phyloP scores from a whole-genome alignment of 1,140 invertebrate species.

The Magallana gigas region DNA sequence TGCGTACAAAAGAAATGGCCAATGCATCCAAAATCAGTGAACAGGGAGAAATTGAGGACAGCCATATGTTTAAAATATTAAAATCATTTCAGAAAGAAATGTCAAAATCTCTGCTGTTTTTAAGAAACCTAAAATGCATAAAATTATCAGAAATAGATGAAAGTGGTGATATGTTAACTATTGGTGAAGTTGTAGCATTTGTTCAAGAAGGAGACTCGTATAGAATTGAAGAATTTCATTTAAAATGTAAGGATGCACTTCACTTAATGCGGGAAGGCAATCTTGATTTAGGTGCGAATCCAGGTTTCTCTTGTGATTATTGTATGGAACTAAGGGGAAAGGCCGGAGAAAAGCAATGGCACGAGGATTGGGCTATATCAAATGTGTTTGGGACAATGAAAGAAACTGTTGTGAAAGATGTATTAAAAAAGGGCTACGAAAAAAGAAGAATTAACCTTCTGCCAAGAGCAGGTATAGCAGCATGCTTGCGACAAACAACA shows the following conservation, averaged over 20 bases:
- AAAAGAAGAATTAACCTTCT: constrained; percentile 60
- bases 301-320: not conserved
- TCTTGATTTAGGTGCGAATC: not conserved
- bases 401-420: not conserved
- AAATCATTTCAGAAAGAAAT: constrained; percentile 66
- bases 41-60: constrained; percentile 43
- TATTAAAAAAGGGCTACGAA: constrained; percentile 52
- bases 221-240: constrained; percentile 45
- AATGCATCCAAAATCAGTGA: constrained; percentile 57
- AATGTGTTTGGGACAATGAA: constrained; percentile 9
- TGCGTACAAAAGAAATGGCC: constrained; percentile 66
- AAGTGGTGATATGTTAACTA: not conserved
- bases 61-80: constrained; percentile 59
- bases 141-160: constrained; percentile 61
- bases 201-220: not conserved
- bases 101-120: constrained; percentile 68
- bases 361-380: not conserved
- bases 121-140: constrained; percentile 67
- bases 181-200: constrained; percentile 25
- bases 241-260: constrained; percentile 40
- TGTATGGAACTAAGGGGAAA: not conserved
- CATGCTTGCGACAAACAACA: constrained; percentile 15
- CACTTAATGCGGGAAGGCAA: not conserved
- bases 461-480: constrained; percentile 72
- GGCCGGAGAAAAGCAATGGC: not conserved